phyloP scores from a whole-genome alignment of 2,888 invertebrate species.

The Apodemia hepburni region DNA sequence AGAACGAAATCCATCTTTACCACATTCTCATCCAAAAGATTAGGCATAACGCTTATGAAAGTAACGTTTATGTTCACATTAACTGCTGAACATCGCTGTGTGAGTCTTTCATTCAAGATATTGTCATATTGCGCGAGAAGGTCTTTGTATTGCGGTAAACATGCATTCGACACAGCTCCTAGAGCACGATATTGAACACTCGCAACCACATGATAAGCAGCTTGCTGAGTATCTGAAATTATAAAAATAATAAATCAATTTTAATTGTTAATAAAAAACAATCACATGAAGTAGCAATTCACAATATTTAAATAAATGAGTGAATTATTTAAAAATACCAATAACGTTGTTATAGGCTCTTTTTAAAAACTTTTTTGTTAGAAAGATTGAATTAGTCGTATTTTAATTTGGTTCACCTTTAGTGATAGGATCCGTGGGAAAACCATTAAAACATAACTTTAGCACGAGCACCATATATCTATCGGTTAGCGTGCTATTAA shows the following conservation, averaged over 20 bases:
- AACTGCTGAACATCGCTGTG: conserved; percentile 95
- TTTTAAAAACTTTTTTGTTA: too few species aligned
- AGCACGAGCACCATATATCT: too few species aligned
- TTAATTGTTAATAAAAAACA: too few species aligned
- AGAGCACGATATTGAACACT: conserved; percentile 93
- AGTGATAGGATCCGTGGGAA: too few species aligned
- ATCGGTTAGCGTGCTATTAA: too few species aligned
- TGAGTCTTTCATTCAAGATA: conserved; percentile 89
- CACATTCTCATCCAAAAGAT: conserved; percentile 90
- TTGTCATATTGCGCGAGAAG: conserved; percentile 89
- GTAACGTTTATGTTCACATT: conserved; percentile 97
- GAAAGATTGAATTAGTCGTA: too few species aligned
- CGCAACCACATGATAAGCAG: conserved; percentile 95
- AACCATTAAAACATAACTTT: too few species aligned
- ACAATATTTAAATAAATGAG: too few species aligned
- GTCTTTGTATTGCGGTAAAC: conserved; percentile 92
- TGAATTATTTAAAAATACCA: too few species aligned
- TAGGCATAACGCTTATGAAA: conserved; percentile 90
- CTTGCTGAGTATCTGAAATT: conserved; percentile 91
- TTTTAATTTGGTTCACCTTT: too few species aligned
- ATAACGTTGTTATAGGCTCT: too few species aligned
- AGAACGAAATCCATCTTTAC: conserved; percentile 94
- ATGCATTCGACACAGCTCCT: conserved; percentile 92
- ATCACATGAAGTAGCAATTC: too few species aligned
- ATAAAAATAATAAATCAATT: conserved; percentile 22